Base-by-base conservation (phyloP, 1,140 invertebrate species). In the Meloidogyne exigua region DNA sequence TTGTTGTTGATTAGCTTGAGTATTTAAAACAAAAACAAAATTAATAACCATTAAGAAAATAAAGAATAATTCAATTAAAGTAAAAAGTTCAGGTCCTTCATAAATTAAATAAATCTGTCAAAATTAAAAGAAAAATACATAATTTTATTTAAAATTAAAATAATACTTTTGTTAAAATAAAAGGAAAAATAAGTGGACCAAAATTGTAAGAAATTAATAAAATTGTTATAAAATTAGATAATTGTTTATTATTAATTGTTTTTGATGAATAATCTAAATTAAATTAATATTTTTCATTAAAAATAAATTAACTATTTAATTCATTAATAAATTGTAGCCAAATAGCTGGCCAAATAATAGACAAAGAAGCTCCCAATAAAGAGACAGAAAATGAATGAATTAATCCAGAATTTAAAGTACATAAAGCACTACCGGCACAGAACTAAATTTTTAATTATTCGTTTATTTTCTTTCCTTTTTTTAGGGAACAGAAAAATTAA, bases 11-110 rank as follows among this genome's bases (percentile, higher is more conserved):
- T 75, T 65, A 36, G 72, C 72, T 32, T 73, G 74, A 49, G 15
- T 64, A 62, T 75, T 75, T 64, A 75, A 32, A 13, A 75, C n/a
- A 49, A 9, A 75, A 36, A 75, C 74, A 62, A 75, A 75, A 18
- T 42, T 9, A n/a, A 75, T 57, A 23, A 75, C 74, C 74, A 75
- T 75, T 39, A 64, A 32, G 42, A 75, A 39, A 28, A 75, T 49
- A n/a, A 44, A 66, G 25, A 75, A 49, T 57, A 75, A 64, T 39
- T 65, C 44, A 2, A 75, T 44, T 26, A 69, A 39, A 36, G 18
- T 68, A 64, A 75, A 75, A 49, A 75, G 26, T 13, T 66, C 44
- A 15, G 72, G 49, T 75, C 65, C 65, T 39, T 71, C 72, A 64
- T 75, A 74, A 39, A 65, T 25, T 72, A 1, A 9, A 42, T 44